Evolutionary conservation across 2,113 vertebrate genomes (phyloP), one percentile per base, ranked within the genome.

Genomic region (Microtus richardsoni): DNA sequence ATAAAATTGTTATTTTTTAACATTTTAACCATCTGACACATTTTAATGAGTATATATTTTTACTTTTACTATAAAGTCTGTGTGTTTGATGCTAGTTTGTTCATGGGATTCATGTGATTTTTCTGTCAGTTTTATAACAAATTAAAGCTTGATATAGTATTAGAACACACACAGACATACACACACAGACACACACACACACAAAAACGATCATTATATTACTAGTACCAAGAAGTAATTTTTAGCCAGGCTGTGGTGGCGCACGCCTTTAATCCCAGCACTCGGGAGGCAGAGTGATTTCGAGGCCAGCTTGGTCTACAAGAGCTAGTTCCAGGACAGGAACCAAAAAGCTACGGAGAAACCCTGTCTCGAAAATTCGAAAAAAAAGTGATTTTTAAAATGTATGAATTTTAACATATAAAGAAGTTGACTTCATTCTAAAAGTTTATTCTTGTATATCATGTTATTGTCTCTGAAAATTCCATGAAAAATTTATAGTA

Each of bases 401-500:
- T 77, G 85, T 80, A 58, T 58, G 92, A 79, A 64, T 95, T 91
- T 92, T 88, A 94, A 82, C 52, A 44, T 60, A 47, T 49, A 16
- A 54, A 54, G 62, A 91, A 89, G 47, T 94, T 80, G 13, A 75
- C 74, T 96, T 73, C 58, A 97, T 96, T 87, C 30, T 66, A 84
- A 95, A 94, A 85, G 52, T 19, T 78, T 84, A 88, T 33, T 94
- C 64, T 71, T 79, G 1, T 58, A 49, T 84, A 70, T 91, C 91
- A 44, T 9, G 93, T 95, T 71, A 85, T 78, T 94, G 70, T 94
- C 44, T 93, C 44, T 77, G 70, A 95, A 96, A 96, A 93, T 93
- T 85, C 39, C 39, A 89, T 77, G 96, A 88, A 96, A 96, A 94
- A 95, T 91, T 91, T 94, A 91, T 62, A 87, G n/a, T 83, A 88